phyloP scores from a whole-genome alignment of 2,113 vertebrate genomes.

The Myocastor coypus region DNA sequence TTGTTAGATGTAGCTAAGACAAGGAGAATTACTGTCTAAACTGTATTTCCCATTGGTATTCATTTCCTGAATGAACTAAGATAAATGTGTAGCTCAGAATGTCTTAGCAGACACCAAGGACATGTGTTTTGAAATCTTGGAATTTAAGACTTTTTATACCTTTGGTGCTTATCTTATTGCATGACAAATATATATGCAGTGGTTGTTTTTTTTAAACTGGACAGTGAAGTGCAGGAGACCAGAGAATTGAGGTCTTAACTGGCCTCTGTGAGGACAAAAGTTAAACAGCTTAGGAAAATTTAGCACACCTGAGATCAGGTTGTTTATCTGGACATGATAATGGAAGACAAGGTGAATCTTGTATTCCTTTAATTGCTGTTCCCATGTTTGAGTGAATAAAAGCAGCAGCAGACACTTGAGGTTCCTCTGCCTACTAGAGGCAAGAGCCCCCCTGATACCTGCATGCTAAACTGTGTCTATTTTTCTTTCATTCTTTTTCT shows the following conservation, averaged over 20 bases:
- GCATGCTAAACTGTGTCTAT: background rate
- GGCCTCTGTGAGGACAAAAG: background rate
- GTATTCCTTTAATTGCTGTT: background rate
- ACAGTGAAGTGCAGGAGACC: background rate
- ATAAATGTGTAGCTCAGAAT: background rate
- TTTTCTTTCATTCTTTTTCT: background rate
- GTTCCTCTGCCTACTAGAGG: background rate
- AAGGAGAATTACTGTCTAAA: background rate
- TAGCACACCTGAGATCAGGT: background rate
- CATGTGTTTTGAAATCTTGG: background rate
- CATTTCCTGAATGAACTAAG: slow-evolving; percentile 52
- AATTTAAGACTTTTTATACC: background rate
- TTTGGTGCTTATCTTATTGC: background rate
- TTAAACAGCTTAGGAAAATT: background rate
- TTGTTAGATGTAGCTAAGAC: background rate
- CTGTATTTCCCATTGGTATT: slow-evolving; percentile 9
- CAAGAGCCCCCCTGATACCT: background rate
- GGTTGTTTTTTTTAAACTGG: slow-evolving; percentile 1
- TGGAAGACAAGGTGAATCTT: background rate
- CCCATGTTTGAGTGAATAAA: background rate
- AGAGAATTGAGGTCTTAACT: background rate
- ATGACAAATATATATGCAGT: background rate
- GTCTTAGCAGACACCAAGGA: background rate
- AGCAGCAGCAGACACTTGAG: background rate
- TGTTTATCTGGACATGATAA: background rate